Percentiles rank a stretch among this genome's conserved stretches.
Evolutionary conservation across 2,113 vertebrate species (phyloP).

Genomic region (Naja naja): DNA sequence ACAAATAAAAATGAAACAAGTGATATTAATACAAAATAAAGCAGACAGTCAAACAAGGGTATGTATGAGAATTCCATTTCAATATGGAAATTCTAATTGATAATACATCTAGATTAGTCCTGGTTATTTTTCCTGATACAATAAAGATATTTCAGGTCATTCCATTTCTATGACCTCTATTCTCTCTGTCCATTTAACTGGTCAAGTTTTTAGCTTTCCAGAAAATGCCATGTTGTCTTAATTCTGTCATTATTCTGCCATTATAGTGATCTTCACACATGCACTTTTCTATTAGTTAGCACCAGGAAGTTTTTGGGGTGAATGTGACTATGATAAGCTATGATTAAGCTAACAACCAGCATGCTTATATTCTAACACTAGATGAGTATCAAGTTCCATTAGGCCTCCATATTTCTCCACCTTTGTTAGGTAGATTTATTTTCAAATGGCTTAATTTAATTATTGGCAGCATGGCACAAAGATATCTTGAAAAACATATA

Average conservation of each 20-base stretch:
- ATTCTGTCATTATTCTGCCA: background rate
- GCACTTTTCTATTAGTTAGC: background rate
- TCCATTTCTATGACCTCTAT: background rate
- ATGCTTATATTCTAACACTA: background rate
- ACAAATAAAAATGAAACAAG: background rate
- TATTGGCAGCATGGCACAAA: constrained; percentile 19
- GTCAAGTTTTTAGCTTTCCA: background rate
- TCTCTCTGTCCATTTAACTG: background rate
- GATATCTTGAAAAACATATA: constrained; percentile 16
- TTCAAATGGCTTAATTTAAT: constrained; percentile 22
- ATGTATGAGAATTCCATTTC: background rate
- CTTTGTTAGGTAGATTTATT: constrained; percentile 12
- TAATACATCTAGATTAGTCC: background rate
- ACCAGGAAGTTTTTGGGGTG: background rate
- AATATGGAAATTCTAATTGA: background rate
- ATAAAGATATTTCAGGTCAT: background rate
- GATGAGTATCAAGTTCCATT: constrained; percentile 11
- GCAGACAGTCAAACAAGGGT: background rate
- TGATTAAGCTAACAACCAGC: background rate
- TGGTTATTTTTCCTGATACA: background rate
- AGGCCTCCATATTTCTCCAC: constrained; percentile 15
- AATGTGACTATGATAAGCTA: background rate
- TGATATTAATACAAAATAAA: background rate
- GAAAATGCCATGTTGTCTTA: background rate
- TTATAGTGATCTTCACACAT: background rate